phyloP scores from a whole-genome alignment of 2,113 vertebrate genomes.

The Cavia porcellus region DNA sequence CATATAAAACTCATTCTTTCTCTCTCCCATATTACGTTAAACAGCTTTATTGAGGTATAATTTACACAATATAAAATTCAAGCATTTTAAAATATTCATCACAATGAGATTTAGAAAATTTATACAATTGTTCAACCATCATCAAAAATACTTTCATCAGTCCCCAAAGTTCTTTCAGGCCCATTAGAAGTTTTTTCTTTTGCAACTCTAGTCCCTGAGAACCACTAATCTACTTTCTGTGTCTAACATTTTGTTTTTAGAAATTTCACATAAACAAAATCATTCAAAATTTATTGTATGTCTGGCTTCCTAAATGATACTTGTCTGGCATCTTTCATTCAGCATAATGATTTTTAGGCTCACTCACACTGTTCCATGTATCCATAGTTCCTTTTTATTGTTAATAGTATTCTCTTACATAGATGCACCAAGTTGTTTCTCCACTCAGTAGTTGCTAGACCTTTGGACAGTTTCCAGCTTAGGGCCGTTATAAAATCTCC shows the following conservation, averaged over 20 bases:
- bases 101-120: constrained; percentile 41
- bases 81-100: constrained; percentile 12
- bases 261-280: background rate
- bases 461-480: background rate
- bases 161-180: background rate
- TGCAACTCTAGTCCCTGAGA: background rate
- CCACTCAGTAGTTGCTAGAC: background rate
- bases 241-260: background rate
- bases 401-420: background rate
- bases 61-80: constrained; percentile 10
- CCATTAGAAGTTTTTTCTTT: background rate
- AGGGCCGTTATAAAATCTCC: background rate
- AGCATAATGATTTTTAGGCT: background rate
- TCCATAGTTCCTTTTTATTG: background rate
- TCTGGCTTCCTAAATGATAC: background rate
- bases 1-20: background rate
- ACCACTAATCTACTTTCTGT: background rate
- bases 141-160: constrained; percentile 24
- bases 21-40: background rate
- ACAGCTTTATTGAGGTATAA: background rate
- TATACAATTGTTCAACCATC: background rate
- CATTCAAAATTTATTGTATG: background rate
- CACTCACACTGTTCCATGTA: background rate
- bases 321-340: background rate
- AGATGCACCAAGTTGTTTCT: background rate